Evolutionary conservation across 2,888 invertebrate genomes (phyloP).

Genomic region (Lamellibrachia satsuma): DNA sequence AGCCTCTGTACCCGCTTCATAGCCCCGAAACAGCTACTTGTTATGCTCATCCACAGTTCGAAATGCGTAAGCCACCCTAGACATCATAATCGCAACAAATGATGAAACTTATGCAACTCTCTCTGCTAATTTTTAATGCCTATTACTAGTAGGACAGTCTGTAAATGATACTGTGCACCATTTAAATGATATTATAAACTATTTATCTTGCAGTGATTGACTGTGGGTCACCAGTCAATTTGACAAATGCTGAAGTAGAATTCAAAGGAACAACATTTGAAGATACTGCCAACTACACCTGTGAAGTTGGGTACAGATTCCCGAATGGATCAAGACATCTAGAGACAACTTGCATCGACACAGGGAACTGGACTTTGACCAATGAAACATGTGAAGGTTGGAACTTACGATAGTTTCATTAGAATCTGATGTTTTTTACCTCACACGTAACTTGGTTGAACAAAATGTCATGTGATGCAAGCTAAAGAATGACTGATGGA

Average conservation of each 20-base stretch:
- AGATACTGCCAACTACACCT: neutral
- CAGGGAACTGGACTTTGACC: neutral
- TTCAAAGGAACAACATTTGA: slow-evolving; percentile 2
- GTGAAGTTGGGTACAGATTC: neutral
- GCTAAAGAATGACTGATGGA: too few species aligned
- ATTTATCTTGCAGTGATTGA: neutral
- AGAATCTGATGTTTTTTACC: neutral
- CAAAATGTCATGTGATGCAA: neutral
- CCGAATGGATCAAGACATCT: neutral
- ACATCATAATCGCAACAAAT: too few species aligned
- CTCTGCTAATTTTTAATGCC: too few species aligned
- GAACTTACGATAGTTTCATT: neutral
- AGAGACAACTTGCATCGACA: neutral
- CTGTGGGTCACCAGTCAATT: neutral
- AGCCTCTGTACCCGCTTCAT: too few species aligned
- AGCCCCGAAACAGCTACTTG: too few species aligned
- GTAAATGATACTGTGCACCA: neutral
- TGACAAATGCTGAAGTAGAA: neutral
- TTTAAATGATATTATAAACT: neutral
- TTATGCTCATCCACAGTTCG: too few species aligned
- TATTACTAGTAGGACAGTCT: too few species aligned
- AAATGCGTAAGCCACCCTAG: too few species aligned
- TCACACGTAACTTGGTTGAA: neutral
- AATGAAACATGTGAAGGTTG: slow-evolving; percentile 7
- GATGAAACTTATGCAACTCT: too few species aligned